Evolutionary conservation across 2,797 vertebrate genomes (phyloP), one percentile per base, ranked within the genome.

Genomic region (Clarias fuscus): DNA sequence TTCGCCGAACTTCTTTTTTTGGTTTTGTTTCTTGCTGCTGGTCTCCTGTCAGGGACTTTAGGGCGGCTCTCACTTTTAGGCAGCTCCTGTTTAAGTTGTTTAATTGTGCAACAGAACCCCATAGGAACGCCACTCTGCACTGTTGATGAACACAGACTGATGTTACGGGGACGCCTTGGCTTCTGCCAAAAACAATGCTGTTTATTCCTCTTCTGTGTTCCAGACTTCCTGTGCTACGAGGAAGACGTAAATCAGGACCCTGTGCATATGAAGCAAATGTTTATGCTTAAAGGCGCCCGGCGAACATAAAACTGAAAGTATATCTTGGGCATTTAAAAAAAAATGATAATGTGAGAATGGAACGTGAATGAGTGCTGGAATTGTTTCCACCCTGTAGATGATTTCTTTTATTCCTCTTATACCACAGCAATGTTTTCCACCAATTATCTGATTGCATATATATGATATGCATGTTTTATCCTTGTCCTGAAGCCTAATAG

Each of bases 111-210:
- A 80, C 27, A 76, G 58, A 86, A 87, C 84, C 88, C 82, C 84
- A 59, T 61, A 70, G 75, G 58, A 88, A 89, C 48, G 75, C 77
- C 84, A 85, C 58, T 86, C 33, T 77, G 85, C 77, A 85, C 86
- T 88, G 86, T 90, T 37, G 56, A 86, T 70, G 86, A 92, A 88
- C 91, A 90, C 61, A 33, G 77, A 37, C 1, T 6, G 85, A 88
- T 89, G 86, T 87, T 89, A 88, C 89, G 81, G 72, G 84, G 84
- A 24, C 33, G 65, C 75, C 15, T 61, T 64, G 58, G 40, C 61
- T 75, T 56, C 75, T 86, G 85, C 84, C 88, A 91, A 81, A 91
- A 87, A 87, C 84, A 37, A 87, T 86, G 86, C 86, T 89, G 87
- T 88, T 84, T 90, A 81, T 88, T 91, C 89, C 90, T 84, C 82